phyloP scores from a whole-genome alignment of 2,888 invertebrate species.

The Ernsta delagoae region DNA sequence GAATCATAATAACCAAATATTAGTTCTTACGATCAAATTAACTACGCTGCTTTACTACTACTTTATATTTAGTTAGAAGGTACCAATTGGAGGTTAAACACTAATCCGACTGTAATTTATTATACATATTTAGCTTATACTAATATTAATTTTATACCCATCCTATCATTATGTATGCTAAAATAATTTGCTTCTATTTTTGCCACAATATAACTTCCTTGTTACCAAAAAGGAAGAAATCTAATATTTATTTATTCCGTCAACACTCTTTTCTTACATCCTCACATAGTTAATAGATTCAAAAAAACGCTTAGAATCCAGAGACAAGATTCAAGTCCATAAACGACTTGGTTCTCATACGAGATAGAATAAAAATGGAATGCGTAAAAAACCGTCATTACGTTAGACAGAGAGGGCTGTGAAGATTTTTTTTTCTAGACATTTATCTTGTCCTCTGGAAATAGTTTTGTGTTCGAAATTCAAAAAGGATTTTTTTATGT shows the following conservation, averaged over 20 bases:
- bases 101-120: too few relatives aligned
- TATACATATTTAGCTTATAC: too few relatives aligned
- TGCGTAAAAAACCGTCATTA: constrained; percentile 12
- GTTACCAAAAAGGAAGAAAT: constrained; percentile 10
- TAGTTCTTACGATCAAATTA: too few relatives aligned
- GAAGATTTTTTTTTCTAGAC: constrained; percentile 4
- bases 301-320: constrained; percentile 1
- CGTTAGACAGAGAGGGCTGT: background rate
- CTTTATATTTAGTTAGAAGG: too few relatives aligned
- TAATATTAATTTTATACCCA: too few relatives aligned
- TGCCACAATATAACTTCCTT: background rate
- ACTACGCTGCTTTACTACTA: too few relatives aligned
- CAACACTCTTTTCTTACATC: background rate
- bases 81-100: too few relatives aligned
- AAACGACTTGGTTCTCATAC: constrained; percentile 19
- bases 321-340: constrained; percentile 1
- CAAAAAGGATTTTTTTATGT: too few relatives aligned
- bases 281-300: constrained; percentile 12
- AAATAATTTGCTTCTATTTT: background rate
- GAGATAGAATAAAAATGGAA: constrained; percentile 15
- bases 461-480: too few relatives aligned
- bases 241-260: constrained; percentile 3
- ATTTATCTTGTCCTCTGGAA: background rate
- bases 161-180: too few relatives aligned
- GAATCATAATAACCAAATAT: too few relatives aligned